These are phyloP conservation scores for Caradrina clavipalpis DNA, from an alignment of 2,888 invertebrate genomes.

Conservation along the genomic window DNA sequence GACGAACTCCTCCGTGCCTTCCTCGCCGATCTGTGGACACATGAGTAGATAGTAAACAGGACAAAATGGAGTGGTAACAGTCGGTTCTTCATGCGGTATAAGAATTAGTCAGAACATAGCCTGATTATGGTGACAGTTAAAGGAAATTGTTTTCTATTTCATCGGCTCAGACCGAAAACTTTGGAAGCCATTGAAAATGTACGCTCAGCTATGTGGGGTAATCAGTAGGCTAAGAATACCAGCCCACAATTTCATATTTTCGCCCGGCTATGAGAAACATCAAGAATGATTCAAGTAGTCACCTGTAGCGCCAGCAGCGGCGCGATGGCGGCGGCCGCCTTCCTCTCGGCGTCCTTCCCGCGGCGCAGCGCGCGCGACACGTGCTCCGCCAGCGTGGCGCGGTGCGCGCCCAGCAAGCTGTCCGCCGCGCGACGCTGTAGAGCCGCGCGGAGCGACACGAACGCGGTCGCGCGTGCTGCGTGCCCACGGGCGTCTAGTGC, in stretches of 20 bases:
- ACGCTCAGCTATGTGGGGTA: too few species aligned
- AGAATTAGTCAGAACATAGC: too few species aligned
- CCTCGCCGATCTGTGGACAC: conserved; percentile 85
- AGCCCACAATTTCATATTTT: too few species aligned
- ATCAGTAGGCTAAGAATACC: too few species aligned
- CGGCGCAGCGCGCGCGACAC: conserved; percentile 95
- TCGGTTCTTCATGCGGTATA: too few species aligned
- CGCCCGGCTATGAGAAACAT: not conserved
- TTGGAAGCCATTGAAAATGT: too few species aligned
- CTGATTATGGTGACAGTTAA: too few species aligned
- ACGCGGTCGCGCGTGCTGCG: conserved; percentile 94
- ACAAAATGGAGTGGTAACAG: too few species aligned
- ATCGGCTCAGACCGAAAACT: too few species aligned
- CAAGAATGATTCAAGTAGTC: not conserved
- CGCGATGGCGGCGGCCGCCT: conserved; percentile 95
- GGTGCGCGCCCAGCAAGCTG: conserved; percentile 94
- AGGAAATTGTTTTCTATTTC: too few species aligned
- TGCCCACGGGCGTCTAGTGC: conserved; percentile 96
- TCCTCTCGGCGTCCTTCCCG: conserved; percentile 95
- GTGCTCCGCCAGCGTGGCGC: conserved; percentile 95
- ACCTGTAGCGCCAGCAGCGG: conserved; percentile 96
- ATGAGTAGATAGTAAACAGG: not conserved
- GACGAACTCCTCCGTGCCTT: conserved; percentile 93
- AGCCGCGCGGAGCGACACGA: conserved; percentile 93
- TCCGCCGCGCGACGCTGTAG: conserved; percentile 95